phyloP scores from a whole-genome alignment of 2,888 invertebrate genomes.

The Microdon myrmicae region DNA sequence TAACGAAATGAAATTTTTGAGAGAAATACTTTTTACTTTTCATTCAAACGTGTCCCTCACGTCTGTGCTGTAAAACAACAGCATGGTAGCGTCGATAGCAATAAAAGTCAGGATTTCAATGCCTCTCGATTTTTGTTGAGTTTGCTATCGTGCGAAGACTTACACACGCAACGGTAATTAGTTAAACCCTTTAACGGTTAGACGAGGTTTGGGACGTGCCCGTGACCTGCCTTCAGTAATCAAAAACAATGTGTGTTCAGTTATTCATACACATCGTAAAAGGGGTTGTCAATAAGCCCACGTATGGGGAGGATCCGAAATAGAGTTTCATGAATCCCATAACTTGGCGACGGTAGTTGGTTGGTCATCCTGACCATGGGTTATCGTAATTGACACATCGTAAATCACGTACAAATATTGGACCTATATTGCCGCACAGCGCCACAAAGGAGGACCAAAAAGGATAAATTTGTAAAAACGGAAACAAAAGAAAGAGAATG shows the following conservation, averaged over 20 bases:
- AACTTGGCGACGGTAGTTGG: too few species aligned
- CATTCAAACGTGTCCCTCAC: slow-evolving; percentile 3
- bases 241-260: slow-evolving; percentile 33
- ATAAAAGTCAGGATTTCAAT: slow-evolving; percentile 23
- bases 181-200: slow-evolving; percentile 40
- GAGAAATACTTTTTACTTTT: slow-evolving; percentile 19
- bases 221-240: slow-evolving; percentile 35
- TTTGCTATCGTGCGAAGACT: not conserved
- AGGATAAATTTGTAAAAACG: not conserved
- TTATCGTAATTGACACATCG: slow-evolving; percentile 53
- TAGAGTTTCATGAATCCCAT: too few species aligned
- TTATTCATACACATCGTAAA: slow-evolving; percentile 47
- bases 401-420: slow-evolving; percentile 50
- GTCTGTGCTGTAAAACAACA: slow-evolving; percentile 21
- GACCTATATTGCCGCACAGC: slow-evolving; percentile 49
- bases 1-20: not conserved
- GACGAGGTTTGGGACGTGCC: slow-evolving; percentile 20
- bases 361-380: too few species aligned
- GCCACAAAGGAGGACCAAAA: slow-evolving; percentile 24
- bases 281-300: too few species aligned
- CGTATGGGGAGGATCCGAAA: too few species aligned
- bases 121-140: slow-evolving; percentile 16
- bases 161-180: slow-evolving; percentile 40
- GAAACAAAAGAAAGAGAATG: slow-evolving; percentile 14
- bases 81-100: slow-evolving; percentile 16